These are phyloP conservation scores for Spodoptera littoralis DNA, from an alignment of 2,888 invertebrate species.

Conservation along the genomic window DNA sequence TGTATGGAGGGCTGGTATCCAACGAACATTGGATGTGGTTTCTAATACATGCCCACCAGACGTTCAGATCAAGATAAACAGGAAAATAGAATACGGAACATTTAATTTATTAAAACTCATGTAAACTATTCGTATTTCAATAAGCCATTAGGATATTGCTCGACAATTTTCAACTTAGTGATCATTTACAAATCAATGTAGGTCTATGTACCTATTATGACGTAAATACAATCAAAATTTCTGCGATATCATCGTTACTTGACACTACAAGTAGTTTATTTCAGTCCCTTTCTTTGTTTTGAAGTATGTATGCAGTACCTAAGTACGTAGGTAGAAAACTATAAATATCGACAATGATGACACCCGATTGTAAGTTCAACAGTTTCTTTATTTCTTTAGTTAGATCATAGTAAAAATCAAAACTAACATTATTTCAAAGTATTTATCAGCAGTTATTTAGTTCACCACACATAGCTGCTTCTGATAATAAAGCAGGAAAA, in stretches of 20 bases:
- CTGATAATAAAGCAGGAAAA: constrained; percentile 66
- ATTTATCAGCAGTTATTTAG: constrained; percentile 36
- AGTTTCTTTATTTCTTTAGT: too few relatives aligned
- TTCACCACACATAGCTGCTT: constrained; percentile 29
- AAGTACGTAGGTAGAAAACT: too few relatives aligned
- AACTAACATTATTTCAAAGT: constrained; percentile 5
- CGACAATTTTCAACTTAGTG: too few relatives aligned
- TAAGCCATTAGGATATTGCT: too few relatives aligned
- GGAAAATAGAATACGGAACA: constrained; percentile 35
- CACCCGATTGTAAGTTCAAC: too few relatives aligned
- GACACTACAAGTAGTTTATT: constrained; percentile 6
- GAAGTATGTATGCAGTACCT: too few relatives aligned
- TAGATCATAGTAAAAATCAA: too few relatives aligned
- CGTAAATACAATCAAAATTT: constrained; percentile 5
- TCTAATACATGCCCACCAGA: constrained; percentile 36
- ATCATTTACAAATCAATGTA: too few relatives aligned
- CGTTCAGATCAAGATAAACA: constrained; percentile 24
- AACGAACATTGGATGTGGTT: constrained; percentile 35
- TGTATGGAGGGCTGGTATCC: constrained; percentile 49
- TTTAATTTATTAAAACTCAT: too few relatives aligned
- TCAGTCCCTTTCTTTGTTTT: too few relatives aligned
- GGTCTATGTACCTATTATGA: background rate
- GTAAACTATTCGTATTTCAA: too few relatives aligned
- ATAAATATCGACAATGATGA: too few relatives aligned
- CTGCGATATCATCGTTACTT: constrained; percentile 13